Conservation (phyloP, 2,888 invertebrate species). For the Caenorhabditis sp. region DNA sequence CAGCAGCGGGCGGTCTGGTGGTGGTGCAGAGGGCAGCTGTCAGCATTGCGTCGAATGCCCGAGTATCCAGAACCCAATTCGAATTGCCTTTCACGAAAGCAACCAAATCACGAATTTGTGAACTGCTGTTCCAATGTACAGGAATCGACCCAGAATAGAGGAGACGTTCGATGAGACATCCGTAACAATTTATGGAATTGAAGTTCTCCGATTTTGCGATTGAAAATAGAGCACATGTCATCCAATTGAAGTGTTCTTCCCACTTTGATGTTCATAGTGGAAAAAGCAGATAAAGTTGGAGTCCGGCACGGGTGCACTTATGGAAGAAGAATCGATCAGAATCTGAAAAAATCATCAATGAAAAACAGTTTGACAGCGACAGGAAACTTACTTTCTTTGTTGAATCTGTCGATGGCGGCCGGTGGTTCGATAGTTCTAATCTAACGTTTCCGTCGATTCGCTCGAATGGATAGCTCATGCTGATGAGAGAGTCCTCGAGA, state of each 20-base stretch:
- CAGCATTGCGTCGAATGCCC: conserved; percentile 98
- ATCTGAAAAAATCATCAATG: conserved; percentile 85
- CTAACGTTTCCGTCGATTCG: conserved; percentile 98
- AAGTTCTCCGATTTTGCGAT: too few relatives aligned
- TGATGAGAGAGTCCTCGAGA: conserved; percentile 95
- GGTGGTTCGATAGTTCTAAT: conserved; percentile 97
- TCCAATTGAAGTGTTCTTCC: conserved; percentile 94
- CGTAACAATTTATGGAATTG: too few relatives aligned
- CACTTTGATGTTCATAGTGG: conserved; percentile 99
- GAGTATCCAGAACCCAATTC: too few relatives aligned
- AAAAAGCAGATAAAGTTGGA: conserved; percentile 99
- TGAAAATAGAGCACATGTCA: conserved; percentile 94
- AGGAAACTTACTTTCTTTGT: conserved; percentile 88
- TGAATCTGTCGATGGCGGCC: conserved; percentile 99
- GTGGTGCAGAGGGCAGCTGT: too few relatives aligned
- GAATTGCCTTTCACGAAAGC: too few relatives aligned
- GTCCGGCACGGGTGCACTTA: conserved; percentile 97
- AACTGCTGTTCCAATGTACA: too few relatives aligned
- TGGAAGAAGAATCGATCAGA: conserved; percentile 98
- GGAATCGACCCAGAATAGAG: too few relatives aligned
- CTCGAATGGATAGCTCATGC: conserved; percentile 91
- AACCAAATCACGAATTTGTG: too few relatives aligned
- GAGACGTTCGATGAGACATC: too few relatives aligned
- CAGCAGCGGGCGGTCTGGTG: conserved; percentile 97
- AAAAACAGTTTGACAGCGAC: not conserved